Conservation (phyloP, 2,888 invertebrate species). For the Diachrysia chrysitis region DNA sequence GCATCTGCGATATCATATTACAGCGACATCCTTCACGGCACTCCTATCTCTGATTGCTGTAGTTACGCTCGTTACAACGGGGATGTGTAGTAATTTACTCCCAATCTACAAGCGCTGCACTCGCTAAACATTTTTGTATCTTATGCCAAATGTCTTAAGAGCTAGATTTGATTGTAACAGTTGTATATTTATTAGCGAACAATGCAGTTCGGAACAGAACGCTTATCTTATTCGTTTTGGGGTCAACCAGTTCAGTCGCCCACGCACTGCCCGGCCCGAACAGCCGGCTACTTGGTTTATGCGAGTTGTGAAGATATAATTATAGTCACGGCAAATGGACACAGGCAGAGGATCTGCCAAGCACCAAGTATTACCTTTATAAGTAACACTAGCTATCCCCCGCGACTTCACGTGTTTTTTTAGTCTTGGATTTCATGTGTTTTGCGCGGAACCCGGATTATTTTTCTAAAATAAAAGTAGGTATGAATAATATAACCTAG, state of each 20-base stretch:
- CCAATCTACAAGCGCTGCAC: constrained; percentile 16
- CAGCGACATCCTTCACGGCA: constrained; percentile 17
- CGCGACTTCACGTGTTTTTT: too few relatives aligned
- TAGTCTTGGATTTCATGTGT: too few relatives aligned
- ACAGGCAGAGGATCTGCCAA: not conserved
- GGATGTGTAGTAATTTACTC: constrained; percentile 43
- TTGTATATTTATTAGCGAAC: constrained; percentile 25
- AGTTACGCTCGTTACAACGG: constrained; percentile 32
- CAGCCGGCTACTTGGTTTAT: constrained; percentile 15
- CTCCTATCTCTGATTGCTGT: constrained; percentile 5
- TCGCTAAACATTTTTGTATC: constrained; percentile 16
- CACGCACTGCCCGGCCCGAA: constrained; percentile 28
- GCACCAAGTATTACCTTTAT: not conserved
- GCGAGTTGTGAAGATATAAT: not conserved
- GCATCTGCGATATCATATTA: constrained; percentile 5
- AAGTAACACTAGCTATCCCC: too few relatives aligned
- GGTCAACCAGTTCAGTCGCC: constrained; percentile 64
- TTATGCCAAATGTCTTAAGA: constrained; percentile 25
- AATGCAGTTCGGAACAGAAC: constrained; percentile 59
- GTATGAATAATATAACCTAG: too few relatives aligned
- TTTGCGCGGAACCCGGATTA: too few relatives aligned
- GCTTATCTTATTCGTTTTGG: constrained; percentile 70
- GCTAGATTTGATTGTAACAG: constrained; percentile 20
- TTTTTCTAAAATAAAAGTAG: too few relatives aligned
- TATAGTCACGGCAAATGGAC: too few relatives aligned